Evolutionary conservation across 2,888 invertebrate genomes (phyloP).

Genomic region (Atethmia centrago): DNA sequence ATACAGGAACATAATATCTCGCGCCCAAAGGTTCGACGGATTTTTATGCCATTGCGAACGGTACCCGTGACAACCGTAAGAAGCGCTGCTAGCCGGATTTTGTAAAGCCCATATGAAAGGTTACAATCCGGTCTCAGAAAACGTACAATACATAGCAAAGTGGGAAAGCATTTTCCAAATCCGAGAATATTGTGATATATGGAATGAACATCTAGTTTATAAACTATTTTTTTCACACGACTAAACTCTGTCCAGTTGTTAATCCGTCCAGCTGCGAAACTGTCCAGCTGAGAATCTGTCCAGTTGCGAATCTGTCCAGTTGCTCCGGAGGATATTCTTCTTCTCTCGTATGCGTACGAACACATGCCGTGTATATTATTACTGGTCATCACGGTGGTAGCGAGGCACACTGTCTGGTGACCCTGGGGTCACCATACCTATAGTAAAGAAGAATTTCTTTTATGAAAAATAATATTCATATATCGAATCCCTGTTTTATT

Average conservation of each 20-base stretch:
- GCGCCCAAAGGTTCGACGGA: neutral
- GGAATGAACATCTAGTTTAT: no score
- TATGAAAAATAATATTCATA: neutral
- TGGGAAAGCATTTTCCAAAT: neutral
- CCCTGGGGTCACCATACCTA: no score
- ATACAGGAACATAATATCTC: neutral
- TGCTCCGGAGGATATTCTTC: no score
- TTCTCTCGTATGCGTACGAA: no score
- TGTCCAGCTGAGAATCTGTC: no score
- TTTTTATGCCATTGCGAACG: constrained; percentile 9
- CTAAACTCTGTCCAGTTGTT: no score
- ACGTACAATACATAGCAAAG: constrained; percentile 38
- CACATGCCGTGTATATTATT: no score
- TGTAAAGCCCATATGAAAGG: constrained; percentile 55
- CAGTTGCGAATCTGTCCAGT: no score
- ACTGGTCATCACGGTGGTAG: no score
- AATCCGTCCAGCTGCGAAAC: no score
- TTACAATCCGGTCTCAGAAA: constrained; percentile 42
- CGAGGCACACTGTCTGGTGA: no score
- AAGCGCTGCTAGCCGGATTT: constrained; percentile 35
- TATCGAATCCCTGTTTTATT: neutral
- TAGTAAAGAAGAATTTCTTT: neutral
- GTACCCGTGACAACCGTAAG: constrained; percentile 28
- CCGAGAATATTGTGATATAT: constrained; percentile 2
- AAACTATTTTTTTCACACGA: no score